Evolutionary conservation across 2,888 invertebrate genomes (phyloP).

Genomic region (Drosophila borborema): DNA sequence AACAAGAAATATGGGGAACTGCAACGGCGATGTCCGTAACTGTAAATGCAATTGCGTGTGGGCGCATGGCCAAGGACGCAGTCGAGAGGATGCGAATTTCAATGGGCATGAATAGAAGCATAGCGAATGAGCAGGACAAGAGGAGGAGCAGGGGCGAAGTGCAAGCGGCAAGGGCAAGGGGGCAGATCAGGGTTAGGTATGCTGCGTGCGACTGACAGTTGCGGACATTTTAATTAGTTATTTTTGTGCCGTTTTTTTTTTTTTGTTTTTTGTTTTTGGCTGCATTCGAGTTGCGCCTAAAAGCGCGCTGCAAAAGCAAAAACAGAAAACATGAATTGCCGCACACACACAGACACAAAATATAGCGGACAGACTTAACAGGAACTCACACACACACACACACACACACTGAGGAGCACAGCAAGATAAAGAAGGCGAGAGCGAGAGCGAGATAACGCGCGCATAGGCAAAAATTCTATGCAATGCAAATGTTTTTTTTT

Average conservation of each 20-base stretch:
- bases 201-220: constrained; percentile 44
- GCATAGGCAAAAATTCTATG: constrained; percentile 41
- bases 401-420: constrained; percentile 1
- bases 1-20: neutral
- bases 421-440: constrained; percentile 12
- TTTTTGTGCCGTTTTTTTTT: constrained; percentile 20
- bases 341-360: constrained; percentile 28
- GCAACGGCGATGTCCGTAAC: constrained; percentile 20
- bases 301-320: constrained; percentile 53
- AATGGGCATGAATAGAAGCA: constrained; percentile 6
- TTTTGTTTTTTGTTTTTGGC: constrained; percentile 1
- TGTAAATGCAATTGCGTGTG: constrained; percentile 48
- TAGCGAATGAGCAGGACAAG: constrained; percentile 2
- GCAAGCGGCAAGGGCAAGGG: neutral
- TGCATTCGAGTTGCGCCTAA: constrained; percentile 50
- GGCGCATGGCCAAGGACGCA: constrained; percentile 49
- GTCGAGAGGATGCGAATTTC: constrained; percentile 16
- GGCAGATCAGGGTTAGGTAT: constrained; percentile 10
- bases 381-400: constrained; percentile 20
- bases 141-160: neutral
- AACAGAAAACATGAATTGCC: constrained; percentile 34
- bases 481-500: constrained; percentile 35
- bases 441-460: constrained; percentile 11
- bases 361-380: constrained; percentile 20
- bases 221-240: constrained; percentile 56